Percentiles rank a stretch among this genome's conserved stretches.
These are phyloP conservation scores for Arvicanthis niloticus DNA, from an alignment of 2,113 vertebrate genomes.

Conservation along the genomic window DNA sequence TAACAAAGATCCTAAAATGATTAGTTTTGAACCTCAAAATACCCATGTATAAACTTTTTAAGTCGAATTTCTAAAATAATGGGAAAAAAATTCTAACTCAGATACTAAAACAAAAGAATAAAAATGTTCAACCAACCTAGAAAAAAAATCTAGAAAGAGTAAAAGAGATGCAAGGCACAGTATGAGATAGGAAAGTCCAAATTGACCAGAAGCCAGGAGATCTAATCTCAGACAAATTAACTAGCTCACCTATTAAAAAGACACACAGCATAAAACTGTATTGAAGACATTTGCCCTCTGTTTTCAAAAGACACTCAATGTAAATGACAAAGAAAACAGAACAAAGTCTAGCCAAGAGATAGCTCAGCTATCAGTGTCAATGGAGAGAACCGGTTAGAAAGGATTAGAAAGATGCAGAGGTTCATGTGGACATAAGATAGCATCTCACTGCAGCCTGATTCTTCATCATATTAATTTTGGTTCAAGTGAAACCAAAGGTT, in stretches of 20 bases:
- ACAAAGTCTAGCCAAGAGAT: conserved; percentile 19
- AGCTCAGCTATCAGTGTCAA: background rate
- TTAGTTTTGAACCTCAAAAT: conserved; percentile 25
- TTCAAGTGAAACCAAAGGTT: conserved; percentile 4
- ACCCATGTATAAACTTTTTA: background rate
- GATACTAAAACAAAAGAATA: conserved; percentile 6
- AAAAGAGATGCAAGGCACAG: conserved; percentile 30
- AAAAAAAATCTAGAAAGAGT: background rate
- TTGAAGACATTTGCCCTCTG: background rate
- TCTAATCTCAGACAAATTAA: conserved; percentile 18
- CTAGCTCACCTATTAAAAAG: conserved; percentile 16
- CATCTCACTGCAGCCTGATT: conserved; percentile 21
- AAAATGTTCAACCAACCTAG: background rate
- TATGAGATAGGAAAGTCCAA: background rate
- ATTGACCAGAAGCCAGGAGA: conserved; percentile 21
- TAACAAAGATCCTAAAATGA: background rate
- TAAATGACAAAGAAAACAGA: conserved; percentile 9
- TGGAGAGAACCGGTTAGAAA: conserved; percentile 22
- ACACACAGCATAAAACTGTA: background rate
- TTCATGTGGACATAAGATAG: conserved; percentile 2
- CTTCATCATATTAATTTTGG: conserved; percentile 37
- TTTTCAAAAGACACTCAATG: conserved; percentile 34
- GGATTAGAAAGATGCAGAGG: background rate
- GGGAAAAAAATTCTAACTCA: conserved; percentile 9
- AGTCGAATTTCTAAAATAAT: conserved; percentile 23